Base-by-base conservation (phyloP, 2,888 invertebrate species). In the Drosophila multiciliata region DNA sequence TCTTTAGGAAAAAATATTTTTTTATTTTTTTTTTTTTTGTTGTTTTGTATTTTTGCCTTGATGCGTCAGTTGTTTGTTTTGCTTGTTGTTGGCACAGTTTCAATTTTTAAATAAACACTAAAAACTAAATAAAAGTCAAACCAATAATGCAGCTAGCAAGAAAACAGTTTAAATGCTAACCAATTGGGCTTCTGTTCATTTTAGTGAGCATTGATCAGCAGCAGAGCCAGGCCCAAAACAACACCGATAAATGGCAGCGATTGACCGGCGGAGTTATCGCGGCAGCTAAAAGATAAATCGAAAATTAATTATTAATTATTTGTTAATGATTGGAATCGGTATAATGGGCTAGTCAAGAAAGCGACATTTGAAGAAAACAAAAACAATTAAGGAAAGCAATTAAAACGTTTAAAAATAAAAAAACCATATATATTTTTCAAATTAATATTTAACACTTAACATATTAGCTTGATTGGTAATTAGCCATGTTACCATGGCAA, bases 51-150 rank as follows among this genome's bases (percentile, higher is more conserved):
- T 72, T 66, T 71, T 52, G 49, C 49, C 48, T 63, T 49, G 66
- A 58, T 74, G 75, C 66, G 71, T 78, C 75, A 75, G 29, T 36
- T 52, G 49, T 52, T 66, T 45, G 26, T 60, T 48, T 35, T 50
- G 50, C n/a, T 48, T 50, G 57, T 40, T 40, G 33, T 63, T 68
- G 79, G 55, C 67, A 73, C 63, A 53, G 40, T 66, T 79, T 54
- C 17, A 45, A 20, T 73, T 79, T 79, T 58, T 80, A 73, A 80
- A 76, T 72, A 75, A 80, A 72, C 67, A 75, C 87, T 88, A 88
- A 73, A 86, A 83, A 88, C 87, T 88, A 86, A 88, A 86, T 83
- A 85, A 88, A 85, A 78, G 68, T 75, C 78, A 33, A 50, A 66
- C 63, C 67, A 66, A 68, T 66, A 53, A 53, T 45, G 54, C 64